These are phyloP conservation scores for Bembecia ichneumoniformis DNA, from an alignment of 2,888 invertebrate genomes.

Conservation along the genomic window DNA sequence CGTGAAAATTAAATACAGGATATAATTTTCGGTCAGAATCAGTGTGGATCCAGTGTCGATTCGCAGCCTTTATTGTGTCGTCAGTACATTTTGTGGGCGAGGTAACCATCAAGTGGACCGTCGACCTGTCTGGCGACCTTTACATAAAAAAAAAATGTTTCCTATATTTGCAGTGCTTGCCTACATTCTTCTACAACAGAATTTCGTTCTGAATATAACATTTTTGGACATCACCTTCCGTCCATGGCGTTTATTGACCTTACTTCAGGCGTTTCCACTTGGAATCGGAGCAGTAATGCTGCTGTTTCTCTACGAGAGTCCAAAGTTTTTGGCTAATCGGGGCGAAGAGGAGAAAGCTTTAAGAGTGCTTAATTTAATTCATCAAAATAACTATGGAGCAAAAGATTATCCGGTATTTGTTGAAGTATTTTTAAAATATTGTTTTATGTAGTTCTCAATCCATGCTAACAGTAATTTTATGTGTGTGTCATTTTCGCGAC, in stretches of 20 bases:
- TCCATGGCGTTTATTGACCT: constrained; percentile 80
- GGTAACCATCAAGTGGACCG: too few relatives aligned
- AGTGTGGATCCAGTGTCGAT: too few relatives aligned
- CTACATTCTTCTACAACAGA: constrained; percentile 74
- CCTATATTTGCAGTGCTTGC: constrained; percentile 65
- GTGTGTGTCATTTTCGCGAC: too few relatives aligned
- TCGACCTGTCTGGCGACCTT: too few relatives aligned
- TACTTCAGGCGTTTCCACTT: constrained; percentile 36
- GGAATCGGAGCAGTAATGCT: constrained; percentile 69
- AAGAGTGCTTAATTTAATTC: constrained; percentile 29
- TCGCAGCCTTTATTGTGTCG: too few relatives aligned
- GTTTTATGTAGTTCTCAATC: constrained; percentile 2
- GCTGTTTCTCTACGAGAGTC: constrained; percentile 78
- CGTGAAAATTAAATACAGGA: too few relatives aligned
- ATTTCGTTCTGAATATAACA: constrained; percentile 38
- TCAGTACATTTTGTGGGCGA: too few relatives aligned
- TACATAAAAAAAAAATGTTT: background rate
- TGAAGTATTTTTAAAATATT: too few relatives aligned
- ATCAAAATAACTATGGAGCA: constrained; percentile 29
- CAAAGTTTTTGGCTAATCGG: constrained; percentile 78
- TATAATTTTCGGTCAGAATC: too few relatives aligned
- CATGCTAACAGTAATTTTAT: background rate
- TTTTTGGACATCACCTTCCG: constrained; percentile 63
- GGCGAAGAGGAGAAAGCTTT: constrained; percentile 72
- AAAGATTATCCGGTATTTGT: constrained; percentile 28